Base-by-base conservation (phyloP, 64 coral and sea anemone genomes). In the Stichodactyla helianthus region DNA sequence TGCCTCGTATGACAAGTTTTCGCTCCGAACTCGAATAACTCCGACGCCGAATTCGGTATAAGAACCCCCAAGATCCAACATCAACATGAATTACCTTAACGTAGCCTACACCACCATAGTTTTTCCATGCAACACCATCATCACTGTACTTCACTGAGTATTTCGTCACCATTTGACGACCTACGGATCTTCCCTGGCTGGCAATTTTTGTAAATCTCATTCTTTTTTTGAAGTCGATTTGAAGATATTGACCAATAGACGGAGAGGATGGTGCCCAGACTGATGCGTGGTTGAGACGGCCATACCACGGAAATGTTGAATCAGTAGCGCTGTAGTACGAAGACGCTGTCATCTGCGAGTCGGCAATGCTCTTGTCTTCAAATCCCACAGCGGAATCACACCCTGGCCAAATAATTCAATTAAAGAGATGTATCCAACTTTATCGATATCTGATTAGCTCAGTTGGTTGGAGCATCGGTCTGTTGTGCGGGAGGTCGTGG, bases 281-380 rank as follows among this genome's bases (percentile, higher is more conserved):
- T 52, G 18, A 27, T 52, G 50, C 1, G 13, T 82, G 79, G 54
- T 82, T 82, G 0, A 82, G 51, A 26, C 79, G 79, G 15, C 35
- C 50, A 82, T 82, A 82, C 54, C 51, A 82, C 6, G 79, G 79
- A 18, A 20, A 57, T 53, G 54, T 52, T 82, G 1, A 10, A 26
- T 20, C 54, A 52, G 79, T 26, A n/a, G 54, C 22, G 50, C 22
- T 15, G 27, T 82, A 82, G 13, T 52, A 82, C 16, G 51, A 54
- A 54, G 79, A 82, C 7, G 79, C 79, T 22, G 51, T 54, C 54
- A 82, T 82, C 27, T 52, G 51, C 53, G 79, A 82, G 50, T 82
- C 79, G 4, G 8, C 17, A 18, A 82, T 82, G 20, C n/a, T 57
- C 4, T 57, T 57, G 19, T 53, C 19, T 82, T 53, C 79, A 19